Percentiles rank a stretch among this genome's conserved stretches.
phyloP scores from a whole-genome alignment of 2,113 vertebrate species.

The Orientallactaga bullata region DNA sequence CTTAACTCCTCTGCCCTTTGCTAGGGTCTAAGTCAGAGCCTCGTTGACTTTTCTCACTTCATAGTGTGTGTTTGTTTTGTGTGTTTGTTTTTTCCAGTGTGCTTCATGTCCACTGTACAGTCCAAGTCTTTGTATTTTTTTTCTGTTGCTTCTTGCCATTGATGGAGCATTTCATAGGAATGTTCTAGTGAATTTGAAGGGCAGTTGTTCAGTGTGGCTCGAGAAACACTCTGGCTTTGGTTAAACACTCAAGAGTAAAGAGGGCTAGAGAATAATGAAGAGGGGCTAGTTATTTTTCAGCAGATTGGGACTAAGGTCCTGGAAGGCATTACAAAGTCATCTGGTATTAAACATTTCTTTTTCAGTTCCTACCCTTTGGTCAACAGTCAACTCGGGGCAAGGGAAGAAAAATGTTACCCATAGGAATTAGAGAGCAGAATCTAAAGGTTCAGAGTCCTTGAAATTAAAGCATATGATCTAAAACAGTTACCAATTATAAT shows the following conservation, averaged over 20 bases:
- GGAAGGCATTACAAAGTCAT: neutral
- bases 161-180: neutral
- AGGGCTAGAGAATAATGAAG: neutral
- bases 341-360: neutral
- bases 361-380: neutral
- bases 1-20: neutral
- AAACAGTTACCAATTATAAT: neutral
- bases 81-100: neutral
- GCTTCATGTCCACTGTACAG: neutral
- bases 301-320: neutral
- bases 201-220: neutral
- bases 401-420: neutral
- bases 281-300: neutral
- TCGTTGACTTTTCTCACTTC: neutral
- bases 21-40: neutral
- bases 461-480: slow-evolving; percentile 23
- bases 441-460: slow-evolving; percentile 31
- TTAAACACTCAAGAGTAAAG: neutral
- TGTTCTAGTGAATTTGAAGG: neutral
- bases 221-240: neutral
- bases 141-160: slow-evolving; percentile 1
- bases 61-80: neutral
- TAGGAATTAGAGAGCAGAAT: neutral
- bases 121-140: neutral
- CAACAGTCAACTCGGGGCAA: neutral